A percentile compares a stretch with the other conserved stretches of the same genome.
These are phyloP conservation scores for Lagopus leucura DNA, from an alignment of 2,113 vertebrate species.

Conservation along the genomic window DNA sequence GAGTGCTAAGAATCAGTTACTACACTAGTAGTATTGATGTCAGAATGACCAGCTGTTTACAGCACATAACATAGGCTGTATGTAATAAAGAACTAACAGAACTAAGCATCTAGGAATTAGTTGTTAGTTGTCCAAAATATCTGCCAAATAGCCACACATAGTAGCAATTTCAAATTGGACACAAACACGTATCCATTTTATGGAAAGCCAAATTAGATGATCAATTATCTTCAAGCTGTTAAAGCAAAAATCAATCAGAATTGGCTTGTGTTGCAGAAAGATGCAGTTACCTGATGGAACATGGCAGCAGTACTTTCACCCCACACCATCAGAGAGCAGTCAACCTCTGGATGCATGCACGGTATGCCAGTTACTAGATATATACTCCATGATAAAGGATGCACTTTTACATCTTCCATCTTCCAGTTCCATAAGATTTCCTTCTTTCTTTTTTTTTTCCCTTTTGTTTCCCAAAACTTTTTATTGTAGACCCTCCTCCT, in stretches of 20 bases:
- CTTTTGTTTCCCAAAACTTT: neutral
- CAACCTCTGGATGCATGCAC: neutral
- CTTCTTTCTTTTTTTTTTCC: neutral
- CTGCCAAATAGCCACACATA: neutral
- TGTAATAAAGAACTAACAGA: neutral
- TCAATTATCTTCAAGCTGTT: neutral
- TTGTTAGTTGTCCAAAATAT: neutral
- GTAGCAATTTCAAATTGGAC: neutral
- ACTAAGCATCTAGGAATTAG: neutral
- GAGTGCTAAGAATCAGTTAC: neutral
- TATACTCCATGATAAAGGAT: neutral
- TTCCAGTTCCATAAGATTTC: neutral
- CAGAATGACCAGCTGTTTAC: neutral
- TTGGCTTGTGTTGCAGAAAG: neutral
- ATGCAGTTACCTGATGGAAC: neutral
- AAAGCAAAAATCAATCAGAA: neutral
- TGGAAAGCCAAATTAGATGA: neutral
- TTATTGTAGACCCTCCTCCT: neutral
- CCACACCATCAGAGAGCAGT: accelerated
- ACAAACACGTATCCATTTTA: neutral
- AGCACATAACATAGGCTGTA: neutral
- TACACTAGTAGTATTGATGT: neutral
- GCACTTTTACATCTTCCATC: neutral
- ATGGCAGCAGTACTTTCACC: neutral
- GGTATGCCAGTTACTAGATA: neutral